Evolutionary conservation across 2,888 invertebrate species (phyloP), one percentile per base, ranked within the genome.

Genomic region (Drosophila paranaensis): DNA sequence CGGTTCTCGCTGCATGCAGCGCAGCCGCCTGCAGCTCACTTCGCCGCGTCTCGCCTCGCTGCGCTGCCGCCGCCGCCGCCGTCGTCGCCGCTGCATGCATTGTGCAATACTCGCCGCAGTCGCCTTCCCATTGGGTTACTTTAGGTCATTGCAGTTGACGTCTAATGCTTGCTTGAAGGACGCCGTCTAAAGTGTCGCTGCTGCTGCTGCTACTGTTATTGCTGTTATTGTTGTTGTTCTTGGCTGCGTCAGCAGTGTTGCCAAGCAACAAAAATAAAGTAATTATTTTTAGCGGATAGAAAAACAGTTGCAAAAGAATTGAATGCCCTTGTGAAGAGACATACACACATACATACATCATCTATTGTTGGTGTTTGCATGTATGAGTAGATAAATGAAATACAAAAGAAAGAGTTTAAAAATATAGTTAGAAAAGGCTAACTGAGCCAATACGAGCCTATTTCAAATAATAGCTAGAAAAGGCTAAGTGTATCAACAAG

Each of bases 121-220:
- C 58, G 85, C 81, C 77, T 66, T 62, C 64, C 71, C 84, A 84
- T 71, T 81, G 77, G 85, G 90, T 90, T 89, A 85, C 85, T 90
- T 85, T 87, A 89, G 85, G 85, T 85, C 90, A 90, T 89, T 87
- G 84, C 89, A 83, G 88, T 69, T 74, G 79, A 66, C 75, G 79
- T 60, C 86, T 89, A 90, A 83, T 73, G 89, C 68, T 71, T 58
- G 81, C 85, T 90, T 90, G 85, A 85, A 85, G 90, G 85, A 90
- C 85, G 88, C 71, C 77, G 82, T 71, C 79, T 71, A 67, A 67
- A 77, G 71, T 79, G 72, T 65, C 53, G 70, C 46, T 70, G 55
- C 50, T 58, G 50, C 55, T 20, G 53, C 27, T 37, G 57, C 40
- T 60, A 10, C 33, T 33, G 33, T 6, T 9, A 10, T 35, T 60